Conservation (phyloP, 2,888 invertebrate genomes). For the Meta bourneti region DNA sequence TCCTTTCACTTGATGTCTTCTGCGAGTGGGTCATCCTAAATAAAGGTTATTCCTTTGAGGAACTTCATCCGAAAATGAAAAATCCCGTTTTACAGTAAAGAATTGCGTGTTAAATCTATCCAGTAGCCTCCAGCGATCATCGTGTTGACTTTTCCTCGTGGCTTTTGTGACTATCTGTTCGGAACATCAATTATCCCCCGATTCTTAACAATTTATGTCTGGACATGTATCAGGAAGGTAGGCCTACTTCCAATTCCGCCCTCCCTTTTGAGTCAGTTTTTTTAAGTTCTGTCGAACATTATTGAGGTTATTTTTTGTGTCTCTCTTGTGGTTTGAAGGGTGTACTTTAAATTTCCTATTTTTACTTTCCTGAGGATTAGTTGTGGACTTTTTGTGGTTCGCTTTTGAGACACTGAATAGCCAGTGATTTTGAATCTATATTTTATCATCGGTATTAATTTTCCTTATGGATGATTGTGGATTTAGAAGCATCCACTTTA, state of each 20-base stretch:
- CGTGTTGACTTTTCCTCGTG: constrained; percentile 3
- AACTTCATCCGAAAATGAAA: background rate
- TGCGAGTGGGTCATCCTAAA: background rate
- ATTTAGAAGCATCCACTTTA: no score
- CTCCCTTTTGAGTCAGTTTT: background rate
- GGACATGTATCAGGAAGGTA: background rate
- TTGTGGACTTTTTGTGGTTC: no score
- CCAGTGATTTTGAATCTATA: no score
- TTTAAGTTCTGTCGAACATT: background rate
- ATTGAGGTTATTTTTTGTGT: background rate
- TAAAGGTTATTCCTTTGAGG: background rate
- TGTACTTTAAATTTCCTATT: background rate
- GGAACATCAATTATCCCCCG: background rate
- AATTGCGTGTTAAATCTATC: background rate
- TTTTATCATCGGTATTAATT: no score
- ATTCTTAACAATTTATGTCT: background rate
- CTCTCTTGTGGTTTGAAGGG: background rate
- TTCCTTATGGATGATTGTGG: no score
- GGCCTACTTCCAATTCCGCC: background rate
- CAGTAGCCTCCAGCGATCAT: background rate
- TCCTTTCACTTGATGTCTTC: background rate
- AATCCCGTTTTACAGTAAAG: background rate
- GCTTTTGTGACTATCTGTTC: background rate
- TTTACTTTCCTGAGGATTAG: background rate
- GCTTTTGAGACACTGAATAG: no score